Conservation (phyloP, 2,888 invertebrate genomes). For the Hyalella azteca region DNA sequence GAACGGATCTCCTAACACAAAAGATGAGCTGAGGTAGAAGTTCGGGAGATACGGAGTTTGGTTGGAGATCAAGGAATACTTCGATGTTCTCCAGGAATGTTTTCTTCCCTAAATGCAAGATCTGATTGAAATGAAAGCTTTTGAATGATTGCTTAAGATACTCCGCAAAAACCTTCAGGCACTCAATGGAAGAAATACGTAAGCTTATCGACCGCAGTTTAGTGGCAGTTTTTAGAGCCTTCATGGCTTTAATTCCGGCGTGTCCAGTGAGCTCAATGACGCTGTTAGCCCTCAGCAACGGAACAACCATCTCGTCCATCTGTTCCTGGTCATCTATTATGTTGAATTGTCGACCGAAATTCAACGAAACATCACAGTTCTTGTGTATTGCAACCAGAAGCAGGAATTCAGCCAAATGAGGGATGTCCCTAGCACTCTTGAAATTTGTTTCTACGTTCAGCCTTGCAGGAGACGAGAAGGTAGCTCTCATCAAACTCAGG, state of each 20-base stretch:
- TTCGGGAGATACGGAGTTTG: neutral
- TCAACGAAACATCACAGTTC: slow-evolving; percentile 41
- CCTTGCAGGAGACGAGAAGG: neutral
- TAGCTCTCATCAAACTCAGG: neutral
- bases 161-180: slow-evolving; percentile 18
- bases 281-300: slow-evolving; percentile 36
- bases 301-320: slow-evolving; percentile 28
- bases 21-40: neutral
- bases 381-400: neutral
- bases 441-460: neutral
- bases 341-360: slow-evolving; percentile 42
- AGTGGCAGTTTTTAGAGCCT: slow-evolving; percentile 28
- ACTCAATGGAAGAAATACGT: slow-evolving; percentile 42
- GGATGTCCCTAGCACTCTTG: neutral
- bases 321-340: slow-evolving; percentile 19
- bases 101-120: neutral
- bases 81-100: neutral
- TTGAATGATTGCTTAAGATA: neutral
- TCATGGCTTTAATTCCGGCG: slow-evolving; percentile 20
- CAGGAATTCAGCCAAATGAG: neutral
- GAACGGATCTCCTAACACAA: neutral
- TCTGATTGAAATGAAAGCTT: neutral
- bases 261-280: slow-evolving; percentile 46
- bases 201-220: slow-evolving; percentile 36
- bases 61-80: neutral